A percentile compares a stretch with the other conserved stretches of the same genome.
These are phyloP conservation scores for Larimichthys crocea DNA, from an alignment of 2,113 vertebrate species.

Conservation along the genomic window DNA sequence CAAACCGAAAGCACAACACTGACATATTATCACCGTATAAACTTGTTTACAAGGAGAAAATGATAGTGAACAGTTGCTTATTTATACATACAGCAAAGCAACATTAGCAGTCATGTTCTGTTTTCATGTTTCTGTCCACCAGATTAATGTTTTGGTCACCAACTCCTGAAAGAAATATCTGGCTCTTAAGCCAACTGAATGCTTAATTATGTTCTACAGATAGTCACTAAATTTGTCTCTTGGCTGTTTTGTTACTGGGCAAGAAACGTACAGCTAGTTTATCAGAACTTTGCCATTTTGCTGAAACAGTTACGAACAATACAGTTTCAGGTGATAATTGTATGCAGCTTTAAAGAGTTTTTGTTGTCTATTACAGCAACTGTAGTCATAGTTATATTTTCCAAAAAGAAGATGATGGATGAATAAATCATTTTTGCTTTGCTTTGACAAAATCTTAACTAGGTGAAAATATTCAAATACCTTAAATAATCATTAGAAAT, in stretches of 20 bases:
- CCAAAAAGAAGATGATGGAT: not conserved
- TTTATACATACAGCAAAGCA: not conserved
- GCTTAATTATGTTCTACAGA: not conserved
- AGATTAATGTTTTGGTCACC: not conserved
- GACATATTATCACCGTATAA: not conserved
- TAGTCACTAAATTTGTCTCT: not conserved
- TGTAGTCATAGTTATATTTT: not conserved
- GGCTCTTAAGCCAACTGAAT: too few relatives aligned
- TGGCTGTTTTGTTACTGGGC: not conserved
- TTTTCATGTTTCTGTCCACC: too few relatives aligned
- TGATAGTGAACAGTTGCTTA: not conserved
- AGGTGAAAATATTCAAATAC: constrained; percentile 2
- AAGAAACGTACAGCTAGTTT: too few relatives aligned
- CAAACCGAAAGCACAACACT: not conserved
- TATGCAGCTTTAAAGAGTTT: not conserved
- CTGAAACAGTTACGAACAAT: not conserved
- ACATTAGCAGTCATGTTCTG: too few relatives aligned
- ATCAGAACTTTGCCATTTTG: not conserved
- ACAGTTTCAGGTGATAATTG: not conserved
- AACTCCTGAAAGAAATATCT: not conserved
- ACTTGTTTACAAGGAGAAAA: not conserved
- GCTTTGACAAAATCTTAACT: not conserved
- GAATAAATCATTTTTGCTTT: not conserved
- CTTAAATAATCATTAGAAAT: constrained; percentile 11
- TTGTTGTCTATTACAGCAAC: not conserved